A percentile compares a stretch with the other conserved stretches of the same genome.
Conservation (phyloP, 2,113 vertebrate species). For the Thamnaconus septentrionalis region DNA sequence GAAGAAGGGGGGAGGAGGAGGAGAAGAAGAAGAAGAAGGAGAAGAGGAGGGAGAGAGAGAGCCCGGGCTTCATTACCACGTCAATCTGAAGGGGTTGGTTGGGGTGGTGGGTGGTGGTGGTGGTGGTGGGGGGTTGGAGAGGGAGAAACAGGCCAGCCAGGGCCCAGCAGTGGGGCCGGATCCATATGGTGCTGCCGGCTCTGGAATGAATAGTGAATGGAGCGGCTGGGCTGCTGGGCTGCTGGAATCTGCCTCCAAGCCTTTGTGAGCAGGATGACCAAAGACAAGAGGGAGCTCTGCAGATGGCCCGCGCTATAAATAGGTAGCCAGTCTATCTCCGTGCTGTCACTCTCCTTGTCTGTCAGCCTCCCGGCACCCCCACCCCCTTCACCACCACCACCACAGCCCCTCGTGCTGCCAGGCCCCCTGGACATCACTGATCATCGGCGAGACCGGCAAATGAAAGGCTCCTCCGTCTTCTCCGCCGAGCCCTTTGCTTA, state of each 20-base stretch:
- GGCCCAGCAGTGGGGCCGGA: conserved; percentile 89
- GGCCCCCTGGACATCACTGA: conserved; percentile 34
- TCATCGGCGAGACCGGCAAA: conserved; percentile 45
- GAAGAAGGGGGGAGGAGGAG: conserved; percentile 35
- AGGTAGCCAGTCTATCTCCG: conserved; percentile 80
- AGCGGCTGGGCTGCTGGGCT: conserved; percentile 84
- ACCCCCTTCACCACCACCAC: conserved; percentile 16
- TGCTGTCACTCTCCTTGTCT: conserved; percentile 79
- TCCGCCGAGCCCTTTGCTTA: conserved; percentile 33
- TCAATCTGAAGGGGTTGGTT: conserved; percentile 79
- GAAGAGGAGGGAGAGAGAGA: conserved; percentile 62
- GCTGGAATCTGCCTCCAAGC: conserved; percentile 93
- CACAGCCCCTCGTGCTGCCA: conserved; percentile 33
- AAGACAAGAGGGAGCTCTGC: conserved; percentile 86
- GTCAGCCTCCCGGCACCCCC: conserved; percentile 60
- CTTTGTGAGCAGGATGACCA: conserved; percentile 93
- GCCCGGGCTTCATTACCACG: conserved; percentile 93
- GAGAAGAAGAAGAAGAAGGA: neutral
- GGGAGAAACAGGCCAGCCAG: conserved; percentile 81
- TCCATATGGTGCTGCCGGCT: conserved; percentile 88
- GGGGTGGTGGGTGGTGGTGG: too few relatives aligned
- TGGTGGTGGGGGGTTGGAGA: conserved; percentile 52
- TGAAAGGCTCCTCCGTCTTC: conserved; percentile 35
- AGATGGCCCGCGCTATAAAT: conserved; percentile 89
- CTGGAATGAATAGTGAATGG: conserved; percentile 96